Base-by-base conservation (phyloP, 2,797 vertebrate genomes). In the Gadopsis marmoratus region DNA sequence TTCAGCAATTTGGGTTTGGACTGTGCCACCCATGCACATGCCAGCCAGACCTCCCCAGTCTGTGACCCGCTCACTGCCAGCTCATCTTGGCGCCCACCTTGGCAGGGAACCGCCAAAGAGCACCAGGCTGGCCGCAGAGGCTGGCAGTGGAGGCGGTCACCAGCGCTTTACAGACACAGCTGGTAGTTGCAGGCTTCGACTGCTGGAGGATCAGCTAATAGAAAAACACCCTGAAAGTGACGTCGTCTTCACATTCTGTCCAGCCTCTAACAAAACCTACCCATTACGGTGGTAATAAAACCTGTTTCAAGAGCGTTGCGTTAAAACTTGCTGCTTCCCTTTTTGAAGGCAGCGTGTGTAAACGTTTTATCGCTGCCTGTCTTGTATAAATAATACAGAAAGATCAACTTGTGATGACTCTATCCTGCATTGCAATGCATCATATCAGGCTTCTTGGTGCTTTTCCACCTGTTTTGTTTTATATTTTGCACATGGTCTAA, bases 1-100 rank as follows among this genome's bases (percentile, higher is more conserved):
- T 92, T 90, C 84, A 87, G 86, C 90, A 83, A 90, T 94, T 95
- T 93, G 74, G 79, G 79, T 88, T 93, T 94, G 93, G 93, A 93
- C 81, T 23, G 63, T 76, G 74, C 53, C 61, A 39, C 29, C 51
- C 78, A 26, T 68, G 80, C 63, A 16, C 56, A 67, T 43, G 82
- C 90, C 93, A 92, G 89, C 81, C 79, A 86, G 72, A 81, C 74
- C 86, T 75, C 83, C 86, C 73, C 71, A 56, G 80, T 85, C 86
- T 67, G 68, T 55, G 67, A 26, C 67, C 67, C 51, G 23, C 76
- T 74, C 63, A 16, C 63, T 88, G 85, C 81, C 90, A 89, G 76
- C 66, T 74, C 80, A 75, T 60, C 85, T 81, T 55, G 13, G 71
- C 47, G 74, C 69, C 81, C 70, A 65, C 88, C 67, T 86, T 88